A percentile compares a stretch with the other conserved stretches of the same genome.
phyloP scores from a whole-genome alignment of 2,797 vertebrate genomes.

The Pangasius sanitwongsei region DNA sequence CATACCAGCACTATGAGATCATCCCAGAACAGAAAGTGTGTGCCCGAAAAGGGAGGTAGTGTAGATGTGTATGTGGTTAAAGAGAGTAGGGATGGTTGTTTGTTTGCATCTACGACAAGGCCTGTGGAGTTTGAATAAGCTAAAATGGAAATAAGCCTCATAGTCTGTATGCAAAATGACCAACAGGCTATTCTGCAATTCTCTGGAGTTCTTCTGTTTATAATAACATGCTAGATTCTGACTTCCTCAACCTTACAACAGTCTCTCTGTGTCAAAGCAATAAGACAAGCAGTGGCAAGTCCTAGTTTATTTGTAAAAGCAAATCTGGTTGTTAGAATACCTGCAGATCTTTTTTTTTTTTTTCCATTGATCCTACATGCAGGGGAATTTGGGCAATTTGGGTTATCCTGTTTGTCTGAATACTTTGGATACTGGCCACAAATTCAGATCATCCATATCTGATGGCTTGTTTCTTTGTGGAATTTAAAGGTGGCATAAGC shows the following conservation, averaged over 20 bases:
- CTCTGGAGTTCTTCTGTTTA: slow-evolving; percentile 8
- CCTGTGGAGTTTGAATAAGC: slow-evolving; percentile 30
- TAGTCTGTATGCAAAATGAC: slow-evolving; percentile 27
- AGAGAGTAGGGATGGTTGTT: not conserved
- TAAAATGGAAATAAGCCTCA: slow-evolving; percentile 34
- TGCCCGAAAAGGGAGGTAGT: not conserved
- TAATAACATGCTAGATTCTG: not conserved
- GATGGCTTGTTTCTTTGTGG: not conserved
- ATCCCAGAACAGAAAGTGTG: slow-evolving; percentile 35
- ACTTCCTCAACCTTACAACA: not conserved
- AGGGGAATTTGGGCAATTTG: slow-evolving; percentile 58
- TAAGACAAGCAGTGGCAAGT: slow-evolving; percentile 60
- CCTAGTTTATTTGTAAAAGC: slow-evolving; percentile 53
- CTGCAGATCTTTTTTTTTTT: not conserved
- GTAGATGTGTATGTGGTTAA: slow-evolving; percentile 6
- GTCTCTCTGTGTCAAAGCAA: slow-evolving; percentile 16
- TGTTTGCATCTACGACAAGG: slow-evolving; percentile 24
- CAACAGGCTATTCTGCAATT: not conserved
- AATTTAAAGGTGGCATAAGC: not conserved
- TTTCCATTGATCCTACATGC: slow-evolving; percentile 6
- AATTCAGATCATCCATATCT: slow-evolving; percentile 3
- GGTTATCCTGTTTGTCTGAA: slow-evolving; percentile 45
- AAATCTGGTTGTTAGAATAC: slow-evolving; percentile 40
- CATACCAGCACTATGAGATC: slow-evolving; percentile 46
- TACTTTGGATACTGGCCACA: not conserved